A percentile compares a stretch with the other conserved stretches of the same genome.
Conservation (phyloP, 2,113 vertebrate genomes). For the Crotalus helleri region DNA sequence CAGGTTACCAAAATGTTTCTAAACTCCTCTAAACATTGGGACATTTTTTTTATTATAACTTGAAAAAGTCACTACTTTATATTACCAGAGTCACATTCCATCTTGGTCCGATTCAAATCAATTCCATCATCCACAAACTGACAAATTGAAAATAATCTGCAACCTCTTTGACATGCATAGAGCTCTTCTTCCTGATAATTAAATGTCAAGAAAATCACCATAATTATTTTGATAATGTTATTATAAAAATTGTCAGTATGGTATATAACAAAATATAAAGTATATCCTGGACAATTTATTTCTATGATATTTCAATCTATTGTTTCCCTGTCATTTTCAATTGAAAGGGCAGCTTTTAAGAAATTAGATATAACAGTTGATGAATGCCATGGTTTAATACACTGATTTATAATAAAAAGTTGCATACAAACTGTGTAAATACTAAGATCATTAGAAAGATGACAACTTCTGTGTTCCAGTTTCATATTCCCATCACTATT, state of each 20-base stretch:
- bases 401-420: background rate
- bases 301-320: background rate
- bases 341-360: background rate
- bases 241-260: background rate
- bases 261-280: background rate
- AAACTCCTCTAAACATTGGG: rapidly evolving
- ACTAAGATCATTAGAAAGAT: background rate
- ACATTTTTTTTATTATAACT: background rate
- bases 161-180: conserved; percentile 93
- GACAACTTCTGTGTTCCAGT: background rate
- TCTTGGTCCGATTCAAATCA: conserved; percentile 89
- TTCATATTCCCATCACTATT: background rate
- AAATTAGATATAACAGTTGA: background rate
- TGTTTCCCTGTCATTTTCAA: background rate
- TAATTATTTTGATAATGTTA: background rate
- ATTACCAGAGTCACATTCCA: conserved; percentile 94
- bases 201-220: conserved; percentile 31
- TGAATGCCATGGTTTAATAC: background rate
- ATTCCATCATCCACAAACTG: conserved; percentile 92
- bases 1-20: background rate
- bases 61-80: background rate
- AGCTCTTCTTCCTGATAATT: conserved; percentile 87
- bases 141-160: conserved; percentile 96
- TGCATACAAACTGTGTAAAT: background rate
- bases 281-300: background rate